Evolutionary conservation across 1,140 invertebrate species (phyloP), one percentile per base, ranked within the genome.

Genomic region (Sitobion miscanthi): DNA sequence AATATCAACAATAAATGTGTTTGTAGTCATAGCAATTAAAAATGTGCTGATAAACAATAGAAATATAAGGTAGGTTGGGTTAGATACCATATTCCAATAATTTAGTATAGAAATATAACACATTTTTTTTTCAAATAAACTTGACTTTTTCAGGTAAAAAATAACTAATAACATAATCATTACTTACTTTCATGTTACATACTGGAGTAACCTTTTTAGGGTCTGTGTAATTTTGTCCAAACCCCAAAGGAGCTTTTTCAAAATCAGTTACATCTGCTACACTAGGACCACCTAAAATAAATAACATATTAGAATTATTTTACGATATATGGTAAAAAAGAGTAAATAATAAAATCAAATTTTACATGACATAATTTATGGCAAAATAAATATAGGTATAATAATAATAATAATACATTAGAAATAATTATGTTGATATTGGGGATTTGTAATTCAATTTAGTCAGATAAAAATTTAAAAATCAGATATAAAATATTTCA

Each of bases 221-320:
- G 2, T 93, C 91, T 54, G 35, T 52, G 52, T 86, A 93, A 14
- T 93, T 93, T 86, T 93, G 91, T n/a, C 91, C 82, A 85, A 93
- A 93, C 35, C 91, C 91, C 8, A 93, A 85, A 86, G 91, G 91
- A 25, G 91, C 91, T 86, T 93, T 93, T 85, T 93, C 91, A 57
- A 93, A 93, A 54, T 93, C 91, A 17, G 91, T 93, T 52, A 93
- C 91, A 85, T 93, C 91, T 57, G 91, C 91, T 62, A 93, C 91
- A 83, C 91, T 93, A n/a, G 91, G 91, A 5, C 91, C 91, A n/a
- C 91, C 91, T 93, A 57, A 57, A 38, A 69, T 90, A 30, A 62
- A 21, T 69, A 90, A 69, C 30, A 20, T 87, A 3, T 52, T 1
- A 30, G 1, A 87, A 54, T n/a, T 87, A 88, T 88, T 14, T 54